Percentiles rank a stretch among this genome's conserved stretches.
These are phyloP conservation scores for Stictonetta naevosa DNA, from an alignment of 2,113 vertebrate species.

Conservation along the genomic window DNA sequence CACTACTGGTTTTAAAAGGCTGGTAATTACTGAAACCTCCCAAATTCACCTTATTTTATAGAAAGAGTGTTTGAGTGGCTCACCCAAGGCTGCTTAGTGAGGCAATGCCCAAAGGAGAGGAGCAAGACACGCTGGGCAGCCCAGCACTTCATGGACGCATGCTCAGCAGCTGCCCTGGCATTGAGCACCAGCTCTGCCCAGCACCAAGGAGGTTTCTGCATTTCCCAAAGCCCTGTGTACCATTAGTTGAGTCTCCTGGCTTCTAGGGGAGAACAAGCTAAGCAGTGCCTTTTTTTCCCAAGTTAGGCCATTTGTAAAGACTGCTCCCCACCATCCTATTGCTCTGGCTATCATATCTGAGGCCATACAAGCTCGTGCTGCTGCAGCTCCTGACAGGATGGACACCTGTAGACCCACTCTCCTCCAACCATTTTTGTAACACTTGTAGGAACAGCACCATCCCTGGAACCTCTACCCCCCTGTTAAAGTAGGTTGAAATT, in stretches of 20 bases:
- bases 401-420: neutral
- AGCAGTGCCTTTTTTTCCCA: neutral
- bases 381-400: neutral
- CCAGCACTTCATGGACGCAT: accelerated
- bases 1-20: accelerated
- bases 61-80: neutral
- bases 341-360: neutral
- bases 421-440: neutral
- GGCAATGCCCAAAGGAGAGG: neutral
- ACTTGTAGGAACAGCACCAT: neutral
- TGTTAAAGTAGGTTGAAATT: slow-evolving; percentile 12
- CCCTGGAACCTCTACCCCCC: neutral
- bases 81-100: neutral
- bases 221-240: neutral
- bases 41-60: neutral
- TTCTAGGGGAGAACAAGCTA: neutral
- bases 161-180: accelerated
- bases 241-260: neutral
- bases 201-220: neutral
- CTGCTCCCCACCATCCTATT: neutral
- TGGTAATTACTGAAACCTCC: neutral
- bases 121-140: neutral
- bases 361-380: neutral
- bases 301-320: neutral
- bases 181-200: neutral